Conservation (phyloP, 2,113 vertebrate species). For the Astur gentilis region DNA sequence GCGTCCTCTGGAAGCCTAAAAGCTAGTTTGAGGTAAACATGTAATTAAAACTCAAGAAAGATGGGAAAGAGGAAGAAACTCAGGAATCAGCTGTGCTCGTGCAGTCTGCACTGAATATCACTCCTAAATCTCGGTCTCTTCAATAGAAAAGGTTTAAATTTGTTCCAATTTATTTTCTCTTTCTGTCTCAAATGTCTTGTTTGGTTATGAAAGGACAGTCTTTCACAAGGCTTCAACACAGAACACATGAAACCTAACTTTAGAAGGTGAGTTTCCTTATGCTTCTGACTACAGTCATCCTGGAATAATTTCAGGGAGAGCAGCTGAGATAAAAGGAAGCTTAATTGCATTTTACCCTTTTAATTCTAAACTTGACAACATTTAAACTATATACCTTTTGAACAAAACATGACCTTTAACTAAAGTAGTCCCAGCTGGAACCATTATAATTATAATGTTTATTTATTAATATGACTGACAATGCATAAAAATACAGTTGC, state of each 20-base stretch:
- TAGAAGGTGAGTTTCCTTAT: neutral
- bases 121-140: neutral
- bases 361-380: neutral
- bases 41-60: neutral
- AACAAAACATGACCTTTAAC: neutral
- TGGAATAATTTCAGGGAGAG: neutral
- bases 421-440: neutral
- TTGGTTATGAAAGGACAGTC: neutral
- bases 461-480: constrained; percentile 31
- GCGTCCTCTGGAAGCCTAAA: neutral
- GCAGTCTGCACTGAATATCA: neutral
- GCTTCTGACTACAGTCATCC: neutral
- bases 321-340: neutral
- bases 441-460: neutral
- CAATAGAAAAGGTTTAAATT: neutral
- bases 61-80: neutral
- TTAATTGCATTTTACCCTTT: neutral
- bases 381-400: neutral
- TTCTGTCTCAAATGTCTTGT: neutral
- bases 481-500: neutral
- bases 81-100: neutral
- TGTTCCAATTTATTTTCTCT: neutral
- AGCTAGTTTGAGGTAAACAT: neutral
- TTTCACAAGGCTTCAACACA: neutral
- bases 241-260: neutral